Evolutionary conservation across 2,888 invertebrate genomes (phyloP).

Genomic region (Ditylenchus weischeri): DNA sequence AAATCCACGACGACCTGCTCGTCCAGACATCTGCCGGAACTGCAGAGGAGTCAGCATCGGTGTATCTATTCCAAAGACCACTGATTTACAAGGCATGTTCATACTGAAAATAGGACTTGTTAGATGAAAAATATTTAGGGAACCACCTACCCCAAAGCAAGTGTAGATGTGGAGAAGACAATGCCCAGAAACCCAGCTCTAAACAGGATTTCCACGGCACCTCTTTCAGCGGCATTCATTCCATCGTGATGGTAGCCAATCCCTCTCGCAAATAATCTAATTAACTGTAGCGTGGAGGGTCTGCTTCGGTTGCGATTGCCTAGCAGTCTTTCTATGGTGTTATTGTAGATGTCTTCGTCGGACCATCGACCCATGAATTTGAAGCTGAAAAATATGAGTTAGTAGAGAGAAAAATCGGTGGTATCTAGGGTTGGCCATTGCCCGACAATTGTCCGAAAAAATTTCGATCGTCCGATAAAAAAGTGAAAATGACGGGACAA

Average conservation of each 20-base stretch:
- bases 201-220: slow-evolving; percentile 56
- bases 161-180: slow-evolving; percentile 55
- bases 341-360: slow-evolving; percentile 49
- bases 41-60: slow-evolving; percentile 51
- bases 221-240: slow-evolving; percentile 47
- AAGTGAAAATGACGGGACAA: too few species aligned
- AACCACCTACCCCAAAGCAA: slow-evolving; percentile 47
- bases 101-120: slow-evolving; percentile 40
- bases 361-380: slow-evolving; percentile 44
- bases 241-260: slow-evolving; percentile 57
- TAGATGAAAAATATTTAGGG: neutral
- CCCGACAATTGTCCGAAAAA: too few species aligned
- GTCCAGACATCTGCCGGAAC: slow-evolving; percentile 57
- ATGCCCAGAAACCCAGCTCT: slow-evolving; percentile 52
- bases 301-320: slow-evolving; percentile 26
- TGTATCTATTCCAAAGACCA: slow-evolving; percentile 56
- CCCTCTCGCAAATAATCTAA: slow-evolving; percentile 52
- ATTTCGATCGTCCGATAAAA: too few species aligned
- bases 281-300: slow-evolving; percentile 36
- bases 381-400: slow-evolving; percentile 34
- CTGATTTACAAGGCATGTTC: slow-evolving; percentile 58
- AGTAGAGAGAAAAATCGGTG: too few species aligned
- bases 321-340: slow-evolving; percentile 45
- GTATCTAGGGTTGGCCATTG: too few species aligned
- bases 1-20: slow-evolving; percentile 58